Evolutionary conservation across 2,888 invertebrate species (phyloP), one percentile per base, ranked within the genome.

Genomic region (Miltochrista miniata): DNA sequence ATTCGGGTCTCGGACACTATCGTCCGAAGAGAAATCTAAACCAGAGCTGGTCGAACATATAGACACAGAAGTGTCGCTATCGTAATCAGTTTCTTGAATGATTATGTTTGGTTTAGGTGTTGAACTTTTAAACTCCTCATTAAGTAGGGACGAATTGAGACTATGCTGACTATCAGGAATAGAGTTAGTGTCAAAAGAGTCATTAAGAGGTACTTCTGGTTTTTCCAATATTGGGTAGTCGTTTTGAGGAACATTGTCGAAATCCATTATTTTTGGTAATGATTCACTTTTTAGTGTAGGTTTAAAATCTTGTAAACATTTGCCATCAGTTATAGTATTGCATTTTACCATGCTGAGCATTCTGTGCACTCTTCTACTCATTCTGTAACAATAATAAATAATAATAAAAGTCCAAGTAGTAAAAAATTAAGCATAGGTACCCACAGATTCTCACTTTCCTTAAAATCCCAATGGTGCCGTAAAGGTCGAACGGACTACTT

Each of bases 21-120:
- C 43, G 43, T 43, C 34, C 43, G 43, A 43, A 43, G 43, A 43
- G 33, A 43, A 43, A 43, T 43, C 43, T 43, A 8, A 30, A 30
- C 30, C 34, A 43, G 43, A 43, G 34, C 43, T 43, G 30, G 30
- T 14, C 15, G 43, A 43, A 43, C 43, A 12, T 14, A 14, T 34
- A 43, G 34, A 43, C 43, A 34, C 33, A 14, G 43, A 43, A 43
- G 43, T 43, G 15, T 43, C 43, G 43, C 34, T 43, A 43, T 43
- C 43, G 11, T 43, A 45, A 45, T 45, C n/a, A 12, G 18, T 45
- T 45, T 45, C 35, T 35, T 18, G 45, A 36, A 45, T 13, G 24
- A 45, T 36, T 45, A 45, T 10, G 15, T 44, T 35, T 44, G 35
- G 44, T 44, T 10, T 44, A 18, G 3, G 34, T 44, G 11, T 7